phyloP scores from a whole-genome alignment of 2,797 vertebrate species.

The Aulostomus chinensis region DNA sequence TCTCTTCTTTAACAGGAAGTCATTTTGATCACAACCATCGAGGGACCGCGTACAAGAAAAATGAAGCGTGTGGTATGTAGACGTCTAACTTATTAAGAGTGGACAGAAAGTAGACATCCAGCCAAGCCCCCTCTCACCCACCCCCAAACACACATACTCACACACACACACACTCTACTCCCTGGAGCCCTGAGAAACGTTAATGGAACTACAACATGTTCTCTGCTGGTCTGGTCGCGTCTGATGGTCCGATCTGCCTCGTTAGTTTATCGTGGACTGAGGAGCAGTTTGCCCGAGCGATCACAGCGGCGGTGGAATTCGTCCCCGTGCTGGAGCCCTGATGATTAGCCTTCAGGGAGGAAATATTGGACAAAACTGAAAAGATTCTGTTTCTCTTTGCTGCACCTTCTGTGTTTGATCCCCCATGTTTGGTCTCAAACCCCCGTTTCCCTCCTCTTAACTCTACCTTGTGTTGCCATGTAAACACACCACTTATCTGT shows the following conservation, averaged over 20 bases:
- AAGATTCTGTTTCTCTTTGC: constrained; percentile 5
- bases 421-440: not conserved
- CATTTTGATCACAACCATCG: not conserved
- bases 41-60: constrained; percentile 2
- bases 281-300: constrained; percentile 59
- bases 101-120: constrained; percentile 16
- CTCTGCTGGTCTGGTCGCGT: constrained; percentile 58
- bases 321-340: constrained; percentile 7
- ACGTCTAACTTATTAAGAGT: constrained; percentile 26
- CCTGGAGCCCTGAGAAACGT: constrained; percentile 34
- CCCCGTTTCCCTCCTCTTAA: constrained; percentile 28
- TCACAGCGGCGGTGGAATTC: constrained; percentile 49
- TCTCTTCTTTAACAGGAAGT: constrained; percentile 3
- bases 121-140: not conserved
- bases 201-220: constrained; percentile 73
- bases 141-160: too few species aligned
- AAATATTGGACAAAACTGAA: constrained; percentile 40
- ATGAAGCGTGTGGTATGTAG: constrained; percentile 2
- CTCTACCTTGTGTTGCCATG: constrained; percentile 24
- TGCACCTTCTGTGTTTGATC: constrained; percentile 14
- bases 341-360: constrained; percentile 16
- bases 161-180: too few species aligned
- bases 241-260: constrained; percentile 58
- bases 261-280: constrained; percentile 66
- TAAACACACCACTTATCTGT: constrained; percentile 40